These are phyloP conservation scores for Sarcophilus harrisii DNA, from an alignment of 2,797 vertebrate species.

Conservation along the genomic window DNA sequence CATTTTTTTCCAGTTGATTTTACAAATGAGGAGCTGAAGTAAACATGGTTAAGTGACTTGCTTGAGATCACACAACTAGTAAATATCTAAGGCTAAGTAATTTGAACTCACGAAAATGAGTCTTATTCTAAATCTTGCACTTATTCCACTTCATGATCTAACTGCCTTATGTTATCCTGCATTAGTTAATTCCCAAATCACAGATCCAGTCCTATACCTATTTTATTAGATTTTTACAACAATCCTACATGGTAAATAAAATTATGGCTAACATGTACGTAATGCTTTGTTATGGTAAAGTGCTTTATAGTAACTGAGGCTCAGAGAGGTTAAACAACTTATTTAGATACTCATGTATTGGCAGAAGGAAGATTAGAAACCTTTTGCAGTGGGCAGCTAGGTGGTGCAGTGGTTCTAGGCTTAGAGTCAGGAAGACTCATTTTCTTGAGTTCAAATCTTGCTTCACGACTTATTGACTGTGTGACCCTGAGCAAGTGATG, in stretches of 20 bases:
- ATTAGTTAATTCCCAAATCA: too few species aligned
- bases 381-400: background rate
- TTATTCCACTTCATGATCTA: background rate
- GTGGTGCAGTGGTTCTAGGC: background rate
- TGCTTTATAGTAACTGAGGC: too few species aligned
- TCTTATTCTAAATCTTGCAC: background rate
- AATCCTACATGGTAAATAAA: too few species aligned
- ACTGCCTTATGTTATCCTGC: too few species aligned
- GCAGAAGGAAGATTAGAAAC: too few species aligned
- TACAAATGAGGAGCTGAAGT: background rate
- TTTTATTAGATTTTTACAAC: too few species aligned
- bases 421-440: background rate
- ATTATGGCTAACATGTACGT: too few species aligned
- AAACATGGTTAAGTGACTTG: background rate
- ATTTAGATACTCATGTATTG: too few species aligned
- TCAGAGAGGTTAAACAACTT: too few species aligned
- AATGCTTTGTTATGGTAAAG: too few species aligned
- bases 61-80: background rate
- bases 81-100: background rate
- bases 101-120: background rate
- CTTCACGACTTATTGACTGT: background rate
- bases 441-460: background rate
- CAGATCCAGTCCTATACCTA: too few species aligned
- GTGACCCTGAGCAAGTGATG: background rate
- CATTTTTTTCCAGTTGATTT: background rate